Percentiles rank a stretch among this genome's conserved stretches.
phyloP scores from a whole-genome alignment of 1,140 invertebrate species.

The Acyrthosiphon pisum region DNA sequence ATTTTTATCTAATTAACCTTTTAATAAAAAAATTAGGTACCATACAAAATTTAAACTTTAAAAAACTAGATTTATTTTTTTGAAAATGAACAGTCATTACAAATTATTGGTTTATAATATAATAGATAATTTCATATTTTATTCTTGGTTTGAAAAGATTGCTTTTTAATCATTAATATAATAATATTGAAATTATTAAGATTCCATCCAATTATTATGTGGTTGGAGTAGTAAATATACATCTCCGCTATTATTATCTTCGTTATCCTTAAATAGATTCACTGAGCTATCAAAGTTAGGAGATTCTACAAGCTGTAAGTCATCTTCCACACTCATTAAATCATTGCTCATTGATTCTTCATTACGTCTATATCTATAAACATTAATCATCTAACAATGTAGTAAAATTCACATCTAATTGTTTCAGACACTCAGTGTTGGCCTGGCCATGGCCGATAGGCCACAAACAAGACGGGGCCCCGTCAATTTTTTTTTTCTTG shows the following conservation, averaged over 20 bases:
- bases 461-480: too few relatives aligned
- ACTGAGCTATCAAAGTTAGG: background rate
- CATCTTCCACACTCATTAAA: constrained; percentile 9
- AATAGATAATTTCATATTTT: background rate
- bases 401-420: background rate
- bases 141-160: background rate
- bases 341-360: background rate
- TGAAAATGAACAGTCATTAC: background rate
- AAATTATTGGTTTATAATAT: background rate
- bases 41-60: background rate
- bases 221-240: constrained; percentile 17
- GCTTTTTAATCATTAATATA: background rate
- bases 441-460: too few relatives aligned
- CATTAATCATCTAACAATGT: background rate
- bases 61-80: background rate
- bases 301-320: background rate
- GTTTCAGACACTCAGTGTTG: too few relatives aligned
- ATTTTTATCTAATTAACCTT: background rate
- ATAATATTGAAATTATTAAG: background rate
- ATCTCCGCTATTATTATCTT: constrained; percentile 29
- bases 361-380: background rate
- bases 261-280: constrained; percentile 24
- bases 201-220: background rate
- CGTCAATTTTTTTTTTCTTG: too few relatives aligned
- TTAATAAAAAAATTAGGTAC: background rate